Percentiles rank a stretch among this genome's conserved stretches.
Evolutionary conservation across 53 echinoderm and acorn worm species (phyloP).

Genomic region (Zoroaster sp.): DNA sequence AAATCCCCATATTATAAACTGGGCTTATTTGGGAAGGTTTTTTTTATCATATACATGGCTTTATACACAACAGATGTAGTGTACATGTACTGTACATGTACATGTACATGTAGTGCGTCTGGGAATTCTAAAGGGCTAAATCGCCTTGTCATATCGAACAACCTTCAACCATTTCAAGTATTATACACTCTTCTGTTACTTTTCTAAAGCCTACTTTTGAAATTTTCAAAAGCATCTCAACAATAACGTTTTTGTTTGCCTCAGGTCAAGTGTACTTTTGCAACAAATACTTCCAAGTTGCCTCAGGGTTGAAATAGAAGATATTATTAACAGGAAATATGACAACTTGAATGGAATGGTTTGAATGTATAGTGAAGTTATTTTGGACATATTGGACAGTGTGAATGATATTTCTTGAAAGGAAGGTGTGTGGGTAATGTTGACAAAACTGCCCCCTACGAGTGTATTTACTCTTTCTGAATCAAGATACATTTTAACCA

Average conservation of each 20-base stretch:
- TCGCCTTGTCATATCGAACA: neutral
- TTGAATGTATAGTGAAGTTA: neutral
- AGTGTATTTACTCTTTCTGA: too few species aligned
- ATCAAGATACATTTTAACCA: too few species aligned
- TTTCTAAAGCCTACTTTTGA: neutral
- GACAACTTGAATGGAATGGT: neutral
- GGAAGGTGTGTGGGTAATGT: too few species aligned
- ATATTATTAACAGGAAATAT: neutral
- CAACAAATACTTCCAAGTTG: neutral
- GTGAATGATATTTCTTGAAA: too few species aligned
- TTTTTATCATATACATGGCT: neutral
- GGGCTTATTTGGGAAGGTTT: neutral
- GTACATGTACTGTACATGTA: too few species aligned
- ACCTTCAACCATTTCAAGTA: neutral
- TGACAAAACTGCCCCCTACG: too few species aligned
- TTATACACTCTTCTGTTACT: conserved; percentile 10
- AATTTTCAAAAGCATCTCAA: neutral
- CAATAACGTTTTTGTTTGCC: conserved; percentile 16
- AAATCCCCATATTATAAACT: neutral
- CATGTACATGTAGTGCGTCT: neutral
- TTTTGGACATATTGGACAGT: neutral
- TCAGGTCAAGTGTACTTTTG: conserved; percentile 40
- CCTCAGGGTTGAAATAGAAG: neutral
- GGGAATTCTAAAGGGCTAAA: neutral
- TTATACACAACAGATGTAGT: conserved; percentile 9